Evolutionary conservation across 2,797 vertebrate species (phyloP).

Genomic region (Sebastes hubbsi): DNA sequence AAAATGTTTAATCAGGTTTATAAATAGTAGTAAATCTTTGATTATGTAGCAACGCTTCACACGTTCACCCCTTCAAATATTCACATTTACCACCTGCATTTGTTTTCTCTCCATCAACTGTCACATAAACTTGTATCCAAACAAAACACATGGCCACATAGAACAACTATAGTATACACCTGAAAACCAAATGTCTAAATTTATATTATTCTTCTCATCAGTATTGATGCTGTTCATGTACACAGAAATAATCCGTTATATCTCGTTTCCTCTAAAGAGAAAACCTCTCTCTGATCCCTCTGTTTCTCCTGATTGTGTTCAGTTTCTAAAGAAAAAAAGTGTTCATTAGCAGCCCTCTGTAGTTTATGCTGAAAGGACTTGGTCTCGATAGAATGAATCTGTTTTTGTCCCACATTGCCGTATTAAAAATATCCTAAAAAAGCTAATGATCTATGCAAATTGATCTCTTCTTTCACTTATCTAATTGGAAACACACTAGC

Average conservation of each 20-base stretch:
- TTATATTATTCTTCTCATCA: neutral
- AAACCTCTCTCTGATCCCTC: slow-evolving; percentile 3
- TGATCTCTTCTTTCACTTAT: slow-evolving; percentile 61
- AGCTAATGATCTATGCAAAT: slow-evolving; percentile 79
- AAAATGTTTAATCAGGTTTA: neutral
- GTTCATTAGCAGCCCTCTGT: slow-evolving; percentile 41
- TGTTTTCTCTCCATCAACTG: neutral
- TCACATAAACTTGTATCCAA: neutral
- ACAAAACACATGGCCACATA: neutral
- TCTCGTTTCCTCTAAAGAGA: slow-evolving; percentile 4
- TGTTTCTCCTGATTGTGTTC: neutral
- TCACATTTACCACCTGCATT: neutral
- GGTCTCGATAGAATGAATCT: slow-evolving; percentile 34
- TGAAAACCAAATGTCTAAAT: neutral
- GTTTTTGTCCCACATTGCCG: slow-evolving; percentile 51
- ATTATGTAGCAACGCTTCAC: neutral
- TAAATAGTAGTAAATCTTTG: neutral
- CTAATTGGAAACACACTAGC: slow-evolving; percentile 77
- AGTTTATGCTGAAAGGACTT: slow-evolving; percentile 33
- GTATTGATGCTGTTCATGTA: neutral
- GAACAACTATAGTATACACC: neutral
- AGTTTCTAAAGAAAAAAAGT: neutral
- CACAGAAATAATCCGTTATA: neutral
- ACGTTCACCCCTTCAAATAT: neutral
- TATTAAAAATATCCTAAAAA: slow-evolving; percentile 77